Conservation (phyloP, 2,888 invertebrate genomes). For the Spisula subtruncata region DNA sequence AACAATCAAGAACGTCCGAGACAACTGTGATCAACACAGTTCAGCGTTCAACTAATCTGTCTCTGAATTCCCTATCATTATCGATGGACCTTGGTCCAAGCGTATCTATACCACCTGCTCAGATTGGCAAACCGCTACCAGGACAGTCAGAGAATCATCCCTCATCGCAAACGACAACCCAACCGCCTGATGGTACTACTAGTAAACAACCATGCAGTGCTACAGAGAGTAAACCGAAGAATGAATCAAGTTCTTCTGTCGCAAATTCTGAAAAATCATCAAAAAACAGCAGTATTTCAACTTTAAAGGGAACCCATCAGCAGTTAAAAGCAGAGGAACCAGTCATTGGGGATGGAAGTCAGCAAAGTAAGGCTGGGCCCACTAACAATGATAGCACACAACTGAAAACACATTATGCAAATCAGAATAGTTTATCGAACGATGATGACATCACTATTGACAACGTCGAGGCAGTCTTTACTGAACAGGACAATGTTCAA, state of each 20-base stretch:
- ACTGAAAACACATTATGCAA: neutral
- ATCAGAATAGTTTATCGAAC: slow-evolving; percentile 13
- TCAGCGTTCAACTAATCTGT: neutral
- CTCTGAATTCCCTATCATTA: neutral
- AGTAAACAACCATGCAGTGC: neutral
- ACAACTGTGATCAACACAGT: neutral
- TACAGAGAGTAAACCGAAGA: neutral
- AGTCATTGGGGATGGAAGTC: neutral
- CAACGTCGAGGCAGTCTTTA: neutral
- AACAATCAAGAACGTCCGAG: neutral
- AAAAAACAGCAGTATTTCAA: neutral
- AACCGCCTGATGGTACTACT: neutral
- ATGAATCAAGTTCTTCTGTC: neutral
- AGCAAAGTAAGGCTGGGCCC: neutral
- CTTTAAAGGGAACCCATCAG: neutral
- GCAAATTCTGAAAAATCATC: neutral
- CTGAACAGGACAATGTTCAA: neutral
- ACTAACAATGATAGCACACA: neutral
- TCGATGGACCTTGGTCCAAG: slow-evolving; percentile 7
- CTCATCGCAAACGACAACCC: neutral
- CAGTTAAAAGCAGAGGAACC: neutral
- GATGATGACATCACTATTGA: slow-evolving; percentile 30
- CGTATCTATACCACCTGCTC: slow-evolving; percentile 27
- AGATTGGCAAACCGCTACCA: neutral
- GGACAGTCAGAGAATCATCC: neutral